These are phyloP conservation scores for Apostichopus leukothele DNA, from an alignment of 53 echinoderm and acorn worm genomes.

Conservation along the genomic window DNA sequence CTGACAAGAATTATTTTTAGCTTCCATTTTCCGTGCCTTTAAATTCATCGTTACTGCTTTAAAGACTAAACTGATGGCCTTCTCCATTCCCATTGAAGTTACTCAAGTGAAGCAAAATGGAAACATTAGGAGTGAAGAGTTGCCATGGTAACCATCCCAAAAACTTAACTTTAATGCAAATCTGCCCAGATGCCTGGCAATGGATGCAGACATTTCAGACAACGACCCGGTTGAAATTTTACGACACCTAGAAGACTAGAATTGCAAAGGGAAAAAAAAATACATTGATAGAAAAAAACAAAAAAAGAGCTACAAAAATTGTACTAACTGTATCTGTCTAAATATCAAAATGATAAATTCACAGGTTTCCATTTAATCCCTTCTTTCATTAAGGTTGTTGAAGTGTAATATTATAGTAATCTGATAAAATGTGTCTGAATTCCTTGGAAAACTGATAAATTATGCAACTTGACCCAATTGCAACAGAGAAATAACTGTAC, in stretches of 20 bases:
- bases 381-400: too few relatives aligned
- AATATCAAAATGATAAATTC: too few relatives aligned
- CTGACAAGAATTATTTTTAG: too few relatives aligned
- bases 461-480: too few relatives aligned
- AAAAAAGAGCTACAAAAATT: too few relatives aligned
- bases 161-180: conserved; percentile 6
- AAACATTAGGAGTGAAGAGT: conserved; percentile 16
- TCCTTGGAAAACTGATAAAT: too few relatives aligned
- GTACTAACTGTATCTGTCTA: too few relatives aligned
- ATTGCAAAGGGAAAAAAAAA: neutral
- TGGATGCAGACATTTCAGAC: neutral
- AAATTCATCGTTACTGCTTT: neutral
- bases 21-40: neutral
- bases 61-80: conserved; percentile 13
- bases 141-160: neutral
- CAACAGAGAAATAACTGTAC: too few relatives aligned
- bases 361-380: too few relatives aligned
- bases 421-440: too few relatives aligned
- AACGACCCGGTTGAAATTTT: neutral
- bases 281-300: neutral
- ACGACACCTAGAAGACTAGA: neutral
- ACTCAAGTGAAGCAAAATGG: conserved; percentile 16
- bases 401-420: too few relatives aligned
- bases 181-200: conserved; percentile 17
- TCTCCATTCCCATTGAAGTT: conserved; percentile 1